Evolutionary conservation across 2,113 vertebrate genomes (phyloP).

Genomic region (Mionectes macconnelli): DNA sequence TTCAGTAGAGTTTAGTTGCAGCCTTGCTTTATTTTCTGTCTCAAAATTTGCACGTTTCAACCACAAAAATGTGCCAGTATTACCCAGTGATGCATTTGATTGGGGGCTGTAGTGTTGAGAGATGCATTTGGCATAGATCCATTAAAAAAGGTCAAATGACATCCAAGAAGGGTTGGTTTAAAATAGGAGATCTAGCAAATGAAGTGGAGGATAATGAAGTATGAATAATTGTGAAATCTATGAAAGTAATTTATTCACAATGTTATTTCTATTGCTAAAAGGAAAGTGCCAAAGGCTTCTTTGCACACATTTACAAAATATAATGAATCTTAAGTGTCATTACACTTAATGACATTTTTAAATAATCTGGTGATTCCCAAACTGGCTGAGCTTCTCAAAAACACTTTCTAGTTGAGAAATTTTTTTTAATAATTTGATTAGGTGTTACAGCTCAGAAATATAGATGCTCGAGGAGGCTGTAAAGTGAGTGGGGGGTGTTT

Average conservation of each 20-base stretch:
- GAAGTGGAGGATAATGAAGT: neutral
- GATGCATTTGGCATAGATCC: neutral
- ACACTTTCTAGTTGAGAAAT: neutral
- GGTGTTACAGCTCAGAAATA: neutral
- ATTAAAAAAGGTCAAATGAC: neutral
- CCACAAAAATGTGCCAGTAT: neutral
- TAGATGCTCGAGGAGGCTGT: neutral
- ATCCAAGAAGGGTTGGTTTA: neutral
- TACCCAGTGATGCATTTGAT: neutral
- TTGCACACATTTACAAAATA: neutral
- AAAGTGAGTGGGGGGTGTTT: neutral
- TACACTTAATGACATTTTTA: neutral
- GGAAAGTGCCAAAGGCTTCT: neutral
- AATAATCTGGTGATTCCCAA: neutral
- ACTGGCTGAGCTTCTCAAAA: neutral
- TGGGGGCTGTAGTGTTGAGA: neutral
- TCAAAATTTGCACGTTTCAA: neutral
- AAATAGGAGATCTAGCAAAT: neutral
- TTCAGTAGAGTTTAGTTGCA: neutral
- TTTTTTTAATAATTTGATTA: neutral
- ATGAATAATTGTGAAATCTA: neutral
- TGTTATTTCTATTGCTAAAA: neutral
- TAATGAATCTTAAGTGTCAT: neutral
- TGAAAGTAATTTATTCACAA: neutral
- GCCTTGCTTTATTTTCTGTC: neutral